phyloP scores from a whole-genome alignment of 2,113 vertebrate genomes.

The Tamias sibiricus region DNA sequence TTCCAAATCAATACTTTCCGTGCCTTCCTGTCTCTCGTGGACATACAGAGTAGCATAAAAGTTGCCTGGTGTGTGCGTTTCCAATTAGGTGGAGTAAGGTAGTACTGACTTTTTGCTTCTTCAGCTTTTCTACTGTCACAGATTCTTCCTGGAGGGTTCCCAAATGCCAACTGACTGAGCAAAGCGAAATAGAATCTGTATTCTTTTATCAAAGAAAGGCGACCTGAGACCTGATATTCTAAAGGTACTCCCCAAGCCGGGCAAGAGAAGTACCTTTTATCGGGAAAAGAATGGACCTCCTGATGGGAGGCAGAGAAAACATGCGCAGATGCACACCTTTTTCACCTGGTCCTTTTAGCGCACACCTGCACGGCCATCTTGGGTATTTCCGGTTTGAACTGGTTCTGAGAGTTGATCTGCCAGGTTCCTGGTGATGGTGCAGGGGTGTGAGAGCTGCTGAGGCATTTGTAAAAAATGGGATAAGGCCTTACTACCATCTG shows the following conservation, averaged over 20 bases:
- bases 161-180: not conserved
- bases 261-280: no score
- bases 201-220: not conserved
- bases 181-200: not conserved
- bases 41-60: not conserved
- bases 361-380: not conserved
- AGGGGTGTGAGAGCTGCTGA: accelerated
- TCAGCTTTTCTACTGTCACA: not conserved
- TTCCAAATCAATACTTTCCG: not conserved
- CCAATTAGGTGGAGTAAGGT: not conserved
- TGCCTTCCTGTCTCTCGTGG: not conserved
- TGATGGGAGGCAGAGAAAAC: not conserved
- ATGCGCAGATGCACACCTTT: not conserved
- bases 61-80: not conserved
- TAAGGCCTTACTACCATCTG: accelerated
- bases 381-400: not conserved
- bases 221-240: not conserved
- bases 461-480: accelerated
- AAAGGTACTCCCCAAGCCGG: accelerated
- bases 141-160: no score
- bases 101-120: no score
- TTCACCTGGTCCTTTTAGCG: not conserved
- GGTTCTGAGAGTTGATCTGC: not conserved
- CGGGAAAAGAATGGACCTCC: no score
- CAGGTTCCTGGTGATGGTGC: not conserved